Evolutionary conservation across 2,113 vertebrate species (phyloP).

Genomic region (Rhombomys opimus): DNA sequence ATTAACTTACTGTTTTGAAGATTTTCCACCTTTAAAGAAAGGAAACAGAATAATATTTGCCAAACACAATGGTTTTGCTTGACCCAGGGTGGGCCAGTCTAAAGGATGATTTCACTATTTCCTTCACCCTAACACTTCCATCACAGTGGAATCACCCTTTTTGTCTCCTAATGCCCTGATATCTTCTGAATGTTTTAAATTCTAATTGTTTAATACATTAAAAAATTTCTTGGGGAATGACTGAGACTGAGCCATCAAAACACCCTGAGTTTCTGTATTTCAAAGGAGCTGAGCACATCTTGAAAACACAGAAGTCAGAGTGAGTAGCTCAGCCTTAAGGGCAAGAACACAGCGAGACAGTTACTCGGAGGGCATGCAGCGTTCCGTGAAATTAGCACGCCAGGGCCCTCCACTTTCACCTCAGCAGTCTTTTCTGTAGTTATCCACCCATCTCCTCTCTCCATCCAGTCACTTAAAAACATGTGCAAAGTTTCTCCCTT

Average conservation of each 20-base stretch:
- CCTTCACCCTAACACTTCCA: not conserved
- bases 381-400: not conserved
- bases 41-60: conserved; percentile 25
- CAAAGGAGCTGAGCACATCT: conserved; percentile 45
- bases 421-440: not conserved
- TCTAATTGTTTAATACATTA: conserved; percentile 55
- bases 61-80: not conserved
- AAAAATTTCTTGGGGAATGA: not conserved
- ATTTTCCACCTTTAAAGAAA: conserved; percentile 29
- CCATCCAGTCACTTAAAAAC: not conserved
- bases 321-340: conserved; percentile 21
- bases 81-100: not conserved
- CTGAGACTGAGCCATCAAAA: not conserved
- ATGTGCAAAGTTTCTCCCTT: not conserved
- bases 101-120: conserved; percentile 34
- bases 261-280: conserved; percentile 42
- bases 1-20: not conserved
- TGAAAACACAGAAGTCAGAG: conserved; percentile 52
- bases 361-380: not conserved
- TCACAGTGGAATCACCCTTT: not conserved
- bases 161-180: not conserved
- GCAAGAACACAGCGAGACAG: conserved; percentile 15
- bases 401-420: not conserved
- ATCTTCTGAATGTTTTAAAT: conserved; percentile 20
- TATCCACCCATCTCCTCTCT: not conserved